Percentiles rank a stretch among this genome's conserved stretches.
Conservation (phyloP, 2,888 invertebrate species). For the Andricus quercusramuli region DNA sequence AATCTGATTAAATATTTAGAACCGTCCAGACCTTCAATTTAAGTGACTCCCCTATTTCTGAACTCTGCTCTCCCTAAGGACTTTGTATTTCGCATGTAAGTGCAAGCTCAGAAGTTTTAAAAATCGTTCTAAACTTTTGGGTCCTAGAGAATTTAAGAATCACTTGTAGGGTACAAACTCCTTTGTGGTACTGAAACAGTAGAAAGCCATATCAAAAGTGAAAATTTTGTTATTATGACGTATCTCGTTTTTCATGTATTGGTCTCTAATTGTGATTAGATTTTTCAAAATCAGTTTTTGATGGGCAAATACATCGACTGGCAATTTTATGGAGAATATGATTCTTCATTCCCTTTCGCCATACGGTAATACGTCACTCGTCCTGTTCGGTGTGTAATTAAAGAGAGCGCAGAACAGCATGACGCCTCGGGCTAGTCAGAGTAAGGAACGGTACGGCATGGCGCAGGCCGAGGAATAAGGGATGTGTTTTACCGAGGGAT, state of each 20-base stretch:
- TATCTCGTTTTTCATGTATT: no score
- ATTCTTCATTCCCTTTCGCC: constrained; percentile 58
- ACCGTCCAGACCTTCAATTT: constrained; percentile 65
- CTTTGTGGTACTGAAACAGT: neutral
- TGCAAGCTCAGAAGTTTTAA: constrained; percentile 31
- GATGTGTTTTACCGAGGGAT: constrained; percentile 78
- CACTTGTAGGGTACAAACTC: neutral
- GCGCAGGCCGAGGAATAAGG: constrained; percentile 70
- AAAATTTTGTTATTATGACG: no score
- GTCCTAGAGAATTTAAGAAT: neutral
- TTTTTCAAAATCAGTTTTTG: neutral
- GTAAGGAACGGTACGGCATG: constrained; percentile 63
- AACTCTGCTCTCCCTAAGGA: constrained; percentile 60
- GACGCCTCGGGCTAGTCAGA: constrained; percentile 71
- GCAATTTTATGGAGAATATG: neutral
- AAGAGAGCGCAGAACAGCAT: constrained; percentile 77
- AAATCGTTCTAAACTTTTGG: neutral
- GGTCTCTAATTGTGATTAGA: no score
- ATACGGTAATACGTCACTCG: constrained; percentile 71
- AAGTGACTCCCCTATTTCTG: constrained; percentile 63
- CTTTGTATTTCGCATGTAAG: constrained; percentile 66
- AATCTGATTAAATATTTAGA: constrained; percentile 77
- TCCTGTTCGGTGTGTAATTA: constrained; percentile 75
- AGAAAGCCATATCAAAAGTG: no score
- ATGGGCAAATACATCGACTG: neutral